phyloP scores from a whole-genome alignment of 2,113 vertebrate species.

The Gallinago paraguaiae region DNA sequence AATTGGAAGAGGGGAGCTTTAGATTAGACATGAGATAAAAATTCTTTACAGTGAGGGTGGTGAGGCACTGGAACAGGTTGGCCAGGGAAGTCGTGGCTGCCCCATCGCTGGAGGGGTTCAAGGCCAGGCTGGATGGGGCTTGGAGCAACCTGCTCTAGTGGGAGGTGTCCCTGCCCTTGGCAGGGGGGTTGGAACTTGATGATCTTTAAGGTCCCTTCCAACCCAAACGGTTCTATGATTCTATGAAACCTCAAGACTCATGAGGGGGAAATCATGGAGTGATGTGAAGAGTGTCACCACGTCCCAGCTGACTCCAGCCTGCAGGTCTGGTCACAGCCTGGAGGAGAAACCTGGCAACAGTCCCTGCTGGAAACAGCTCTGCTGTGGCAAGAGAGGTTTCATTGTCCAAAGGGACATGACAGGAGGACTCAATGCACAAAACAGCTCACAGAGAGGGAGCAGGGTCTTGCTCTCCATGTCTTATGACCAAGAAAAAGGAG shows the following conservation, averaged over 20 bases:
- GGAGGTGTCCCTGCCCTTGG: too few relatives aligned
- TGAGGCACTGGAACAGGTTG: too few relatives aligned
- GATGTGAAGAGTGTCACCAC: background rate
- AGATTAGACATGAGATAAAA: too few relatives aligned
- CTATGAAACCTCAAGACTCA: background rate
- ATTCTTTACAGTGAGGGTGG: too few relatives aligned
- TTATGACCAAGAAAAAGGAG: background rate
- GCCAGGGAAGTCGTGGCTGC: too few relatives aligned
- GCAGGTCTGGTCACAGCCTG: background rate
- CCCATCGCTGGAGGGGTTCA: too few relatives aligned
- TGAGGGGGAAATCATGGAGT: background rate
- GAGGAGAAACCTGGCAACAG: background rate
- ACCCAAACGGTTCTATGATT: too few relatives aligned
- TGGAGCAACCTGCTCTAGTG: too few relatives aligned
- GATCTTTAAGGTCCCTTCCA: too few relatives aligned
- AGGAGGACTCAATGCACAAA: background rate
- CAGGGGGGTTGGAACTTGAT: too few relatives aligned
- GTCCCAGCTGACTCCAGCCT: background rate
- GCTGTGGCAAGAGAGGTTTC: background rate
- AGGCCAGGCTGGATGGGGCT: too few relatives aligned
- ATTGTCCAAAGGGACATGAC: background rate
- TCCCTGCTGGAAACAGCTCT: background rate
- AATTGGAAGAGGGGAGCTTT: too few relatives aligned
- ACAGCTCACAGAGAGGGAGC: background rate
- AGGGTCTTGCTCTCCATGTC: background rate